Base-by-base conservation (phyloP, 2,888 invertebrate species). In the Hydroisotoma schaefferi region DNA sequence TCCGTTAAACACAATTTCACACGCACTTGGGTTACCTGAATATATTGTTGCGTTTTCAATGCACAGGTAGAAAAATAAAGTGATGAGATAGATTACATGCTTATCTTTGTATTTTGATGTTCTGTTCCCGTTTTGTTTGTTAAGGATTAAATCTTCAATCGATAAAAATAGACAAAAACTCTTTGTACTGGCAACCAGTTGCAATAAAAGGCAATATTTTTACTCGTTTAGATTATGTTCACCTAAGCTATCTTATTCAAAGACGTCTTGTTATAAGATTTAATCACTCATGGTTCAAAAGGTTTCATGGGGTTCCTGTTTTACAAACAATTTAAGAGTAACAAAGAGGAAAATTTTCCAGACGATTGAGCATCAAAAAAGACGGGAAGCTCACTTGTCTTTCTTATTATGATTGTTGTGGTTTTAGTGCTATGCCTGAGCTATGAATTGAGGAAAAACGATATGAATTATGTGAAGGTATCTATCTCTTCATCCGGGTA, bases 1-100 rank as follows among this genome's bases (percentile, higher is more conserved):
- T 49, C 49, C 49, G 18, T 52, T 40, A 5, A 53, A 53, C 53
- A 43, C 60, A 61, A 68, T 68, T 67, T 68, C 68, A 68, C 68
- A 68, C 68, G 68, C 68, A 65, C 63, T 68, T 68, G 59, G 59
- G 59, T 65, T 63, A 56, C 66, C 23, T 46, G 46, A 46, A 23
- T 46, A 28, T 49, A 47, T 57, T 56, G 47, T 57, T 55, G 60
- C 44, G 51, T 27, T 53, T 52, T 20, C 27, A 18, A 6, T 38
- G 20, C 20, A 37, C 10, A 43, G 37, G 8, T 46, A 18, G 5
- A 28, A 12, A 48, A 23, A 51, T 43, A 22, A 43, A 4, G 5
- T 40, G 46, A 58, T 20, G 2, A 28, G 43, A 55, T 56, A 56
- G 44, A 60, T 60, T 55, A 46, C 43, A 56, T 52, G n/a, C n/a